Evolutionary conservation across 2,113 vertebrate species (phyloP).

Genomic region (Pardalotus punctatus): DNA sequence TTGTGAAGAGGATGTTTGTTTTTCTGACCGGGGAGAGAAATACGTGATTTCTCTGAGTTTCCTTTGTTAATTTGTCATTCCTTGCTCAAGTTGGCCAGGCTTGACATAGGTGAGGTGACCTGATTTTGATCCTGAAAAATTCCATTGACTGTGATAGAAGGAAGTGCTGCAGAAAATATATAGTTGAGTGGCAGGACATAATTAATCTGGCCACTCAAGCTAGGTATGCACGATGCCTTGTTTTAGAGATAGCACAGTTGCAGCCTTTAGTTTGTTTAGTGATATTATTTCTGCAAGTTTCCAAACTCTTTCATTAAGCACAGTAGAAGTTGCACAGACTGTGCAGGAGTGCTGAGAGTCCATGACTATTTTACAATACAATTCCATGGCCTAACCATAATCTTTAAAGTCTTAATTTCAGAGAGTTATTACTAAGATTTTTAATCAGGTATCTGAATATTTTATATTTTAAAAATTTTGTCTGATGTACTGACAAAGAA

Average conservation of each 20-base stretch:
- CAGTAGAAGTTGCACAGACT: background rate
- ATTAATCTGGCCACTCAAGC: background rate
- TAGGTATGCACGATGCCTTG: background rate
- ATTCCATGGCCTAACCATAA: background rate
- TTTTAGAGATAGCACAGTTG: background rate
- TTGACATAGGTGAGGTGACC: background rate
- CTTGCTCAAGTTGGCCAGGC: background rate
- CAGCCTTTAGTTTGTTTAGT: background rate
- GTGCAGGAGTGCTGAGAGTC: background rate
- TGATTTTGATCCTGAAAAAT: background rate
- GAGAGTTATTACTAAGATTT: background rate
- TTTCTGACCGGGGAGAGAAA: background rate
- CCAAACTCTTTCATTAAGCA: background rate
- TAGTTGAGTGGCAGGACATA: background rate
- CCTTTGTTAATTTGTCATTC: background rate
- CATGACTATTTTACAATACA: background rate
- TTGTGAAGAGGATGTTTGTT: background rate
- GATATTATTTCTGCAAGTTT: background rate
- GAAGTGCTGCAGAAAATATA: background rate
- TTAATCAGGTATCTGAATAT: background rate
- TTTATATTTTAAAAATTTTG: fast-evolving
- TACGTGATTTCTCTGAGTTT: background rate
- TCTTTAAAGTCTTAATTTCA: background rate
- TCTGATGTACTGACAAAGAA: background rate
- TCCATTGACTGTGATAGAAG: background rate